Base-by-base conservation (phyloP, 2,113 vertebrate genomes). In the Lates calcarifer region DNA sequence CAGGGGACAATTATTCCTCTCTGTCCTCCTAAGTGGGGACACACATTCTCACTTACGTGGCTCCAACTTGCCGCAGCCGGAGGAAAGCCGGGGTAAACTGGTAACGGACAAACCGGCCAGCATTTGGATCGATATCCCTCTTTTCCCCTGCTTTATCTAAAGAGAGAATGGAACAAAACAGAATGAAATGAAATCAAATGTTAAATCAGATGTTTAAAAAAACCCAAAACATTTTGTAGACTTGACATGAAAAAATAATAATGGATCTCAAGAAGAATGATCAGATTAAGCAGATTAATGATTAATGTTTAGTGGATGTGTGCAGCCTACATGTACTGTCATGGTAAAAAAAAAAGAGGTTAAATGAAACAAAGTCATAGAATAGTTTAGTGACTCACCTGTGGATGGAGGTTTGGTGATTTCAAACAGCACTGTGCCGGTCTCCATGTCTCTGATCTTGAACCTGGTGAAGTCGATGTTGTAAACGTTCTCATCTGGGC, bases 401-500 rank as follows among this genome's bases (percentile, higher is more conserved):
- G 96, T 94, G 8, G 95, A 93, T 6, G 97, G 97, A 60, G 98
- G 98, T 72, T 99, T 99, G 91, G 97, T 99, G 94, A 99, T 99
- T 94, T 99, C 98, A 93, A 99, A 99, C 81, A 99, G 95, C 55
- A 99, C 97, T 0, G 97, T 98, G 84, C 95, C 96, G 0, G 98
- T 98, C 86, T 99, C 98, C 97, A 99, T 98, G 93, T 99, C 98
- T 70, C 98, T 95, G 91, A 99, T 99, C 95, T 99, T 99, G 90
- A 99, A 99, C 87, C 98, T 94, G 77, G 98, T 96, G 90, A 99
- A 99, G 90, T 99, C 98, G 12, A 99, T 99, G 94, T 95, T 97
- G 95, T 95, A 99, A 82, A 99, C 90, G 29, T 99, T 99, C 88
- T 99, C 97, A 74, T 97, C 97, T 0, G 97, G 97, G 79, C 95